Conservation (phyloP, 2,113 vertebrate species). For the Solenodon paradoxus region DNA sequence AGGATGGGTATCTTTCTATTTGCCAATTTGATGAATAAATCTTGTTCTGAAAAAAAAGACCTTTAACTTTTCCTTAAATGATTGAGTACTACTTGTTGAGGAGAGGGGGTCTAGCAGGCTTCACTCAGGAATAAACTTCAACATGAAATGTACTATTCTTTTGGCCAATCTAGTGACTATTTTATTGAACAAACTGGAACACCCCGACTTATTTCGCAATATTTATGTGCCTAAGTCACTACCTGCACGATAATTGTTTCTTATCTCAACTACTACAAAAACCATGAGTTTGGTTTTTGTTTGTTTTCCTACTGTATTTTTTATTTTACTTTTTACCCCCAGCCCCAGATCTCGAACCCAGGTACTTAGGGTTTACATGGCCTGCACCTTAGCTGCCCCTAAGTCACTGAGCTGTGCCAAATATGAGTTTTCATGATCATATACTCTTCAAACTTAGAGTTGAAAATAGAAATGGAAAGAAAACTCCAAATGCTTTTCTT, state of each 20-base stretch:
- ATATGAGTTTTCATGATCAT: too few species aligned
- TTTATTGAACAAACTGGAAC: neutral
- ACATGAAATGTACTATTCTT: neutral
- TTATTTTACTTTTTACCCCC: too few species aligned
- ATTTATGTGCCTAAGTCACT: neutral
- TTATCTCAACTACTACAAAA: neutral
- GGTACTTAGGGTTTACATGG: too few species aligned
- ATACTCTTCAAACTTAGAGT: too few species aligned
- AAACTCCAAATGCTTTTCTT: neutral
- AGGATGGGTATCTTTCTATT: neutral
- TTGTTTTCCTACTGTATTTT: too few species aligned
- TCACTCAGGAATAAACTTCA: neutral
- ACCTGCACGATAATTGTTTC: neutral
- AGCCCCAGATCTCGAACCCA: too few species aligned
- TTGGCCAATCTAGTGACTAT: neutral
- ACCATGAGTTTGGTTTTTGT: too few species aligned
- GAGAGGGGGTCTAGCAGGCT: neutral
- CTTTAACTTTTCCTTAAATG: slow-evolving; percentile 1
- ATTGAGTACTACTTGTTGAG: neutral
- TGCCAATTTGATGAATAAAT: neutral
- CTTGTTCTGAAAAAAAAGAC: neutral
- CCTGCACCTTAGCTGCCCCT: too few species aligned
- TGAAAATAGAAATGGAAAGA: neutral
- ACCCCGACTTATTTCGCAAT: neutral
- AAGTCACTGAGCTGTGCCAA: too few species aligned